Evolutionary conservation across 2,888 invertebrate species (phyloP), one percentile per base, ranked within the genome.

Genomic region (Cantharis rustica): DNA sequence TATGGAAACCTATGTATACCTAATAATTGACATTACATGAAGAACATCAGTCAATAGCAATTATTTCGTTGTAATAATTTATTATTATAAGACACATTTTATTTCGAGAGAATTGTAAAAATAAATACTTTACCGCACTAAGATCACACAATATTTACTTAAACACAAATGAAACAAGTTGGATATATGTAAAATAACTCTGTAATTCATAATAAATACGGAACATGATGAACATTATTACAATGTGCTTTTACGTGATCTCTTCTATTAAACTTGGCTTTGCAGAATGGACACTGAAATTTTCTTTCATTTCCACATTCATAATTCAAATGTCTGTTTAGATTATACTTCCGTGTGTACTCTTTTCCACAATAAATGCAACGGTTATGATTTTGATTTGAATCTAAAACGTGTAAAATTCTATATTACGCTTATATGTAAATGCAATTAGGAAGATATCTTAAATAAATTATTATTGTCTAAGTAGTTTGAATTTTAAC

Each of bases 261-360:
- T 23, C 81, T 80, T 72, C 82, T 77, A 68, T 80, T 86, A 81
- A 88, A 89, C 13, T 82, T 79, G 4, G 85, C 84, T 27, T 84
- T 84, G 75, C 89, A 89, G 64, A 84, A 85, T 0, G 84, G 86
- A 75, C 88, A 88, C 13, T 81, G 80, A 77, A 85, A 87, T 3
- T 84, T 84, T 75, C 84, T 85, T 72, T 31, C 68, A 66, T 91
- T 91, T 10, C 89, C 89, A 79, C 89, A 90, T 75, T 90, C 89
- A 79, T 88, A 89, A 31, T 87, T 85, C 68, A 87, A 82, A 85
- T 94, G 94, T 84, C 94, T 90, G 84, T 92, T 90, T 83, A 94
- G 91, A 31, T 93, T 93, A 83, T 93, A 92, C 87, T 93, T 93
- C 87, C 93, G 93, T 79, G 92, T 91, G 87, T 94, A 95, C 82